A percentile compares a stretch with the other conserved stretches of the same genome.
Evolutionary conservation across 2,797 vertebrate species (phyloP).

Genomic region (Pseudopleuronectes americanus): DNA sequence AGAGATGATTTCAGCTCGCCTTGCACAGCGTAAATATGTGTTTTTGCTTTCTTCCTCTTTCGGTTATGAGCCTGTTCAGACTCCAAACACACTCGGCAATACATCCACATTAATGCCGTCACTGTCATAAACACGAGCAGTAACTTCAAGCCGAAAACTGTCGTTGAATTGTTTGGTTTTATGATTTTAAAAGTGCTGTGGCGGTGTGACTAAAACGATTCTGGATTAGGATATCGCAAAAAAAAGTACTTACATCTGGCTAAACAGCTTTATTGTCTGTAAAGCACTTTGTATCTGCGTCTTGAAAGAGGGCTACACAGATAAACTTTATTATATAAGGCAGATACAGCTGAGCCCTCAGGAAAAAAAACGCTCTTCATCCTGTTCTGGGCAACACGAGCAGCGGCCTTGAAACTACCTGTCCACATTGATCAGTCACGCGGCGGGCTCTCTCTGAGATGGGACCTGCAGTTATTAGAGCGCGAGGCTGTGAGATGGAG

Average conservation of each 20-base stretch:
- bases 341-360: slow-evolving; percentile 71
- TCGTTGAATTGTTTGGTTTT: slow-evolving; percentile 40
- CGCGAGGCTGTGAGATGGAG: slow-evolving; percentile 81
- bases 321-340: slow-evolving; percentile 72
- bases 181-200: slow-evolving; percentile 51
- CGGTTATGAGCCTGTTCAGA: slow-evolving; percentile 27
- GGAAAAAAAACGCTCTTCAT: slow-evolving; percentile 69
- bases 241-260: slow-evolving; percentile 46
- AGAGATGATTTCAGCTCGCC: slow-evolving; percentile 46
- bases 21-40: slow-evolving; percentile 7
- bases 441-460: slow-evolving; percentile 76
- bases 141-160: slow-evolving; percentile 27
- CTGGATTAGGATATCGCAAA: slow-evolving; percentile 30
- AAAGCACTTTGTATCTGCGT: slow-evolving; percentile 51
- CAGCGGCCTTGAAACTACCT: slow-evolving; percentile 83
- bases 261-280: slow-evolving; percentile 64
- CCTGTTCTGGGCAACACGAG: slow-evolving; percentile 70
- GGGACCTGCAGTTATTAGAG: slow-evolving; percentile 83
- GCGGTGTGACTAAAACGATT: slow-evolving; percentile 39
- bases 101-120: slow-evolving; percentile 37
- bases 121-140: slow-evolving; percentile 21
- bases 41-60: slow-evolving; percentile 26
- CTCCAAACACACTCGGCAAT: slow-evolving; percentile 10
- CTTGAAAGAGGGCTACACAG: slow-evolving; percentile 48
- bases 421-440: slow-evolving; percentile 84